phyloP scores from a whole-genome alignment of 2,888 invertebrate species.

The Callyntrura sp. region DNA sequence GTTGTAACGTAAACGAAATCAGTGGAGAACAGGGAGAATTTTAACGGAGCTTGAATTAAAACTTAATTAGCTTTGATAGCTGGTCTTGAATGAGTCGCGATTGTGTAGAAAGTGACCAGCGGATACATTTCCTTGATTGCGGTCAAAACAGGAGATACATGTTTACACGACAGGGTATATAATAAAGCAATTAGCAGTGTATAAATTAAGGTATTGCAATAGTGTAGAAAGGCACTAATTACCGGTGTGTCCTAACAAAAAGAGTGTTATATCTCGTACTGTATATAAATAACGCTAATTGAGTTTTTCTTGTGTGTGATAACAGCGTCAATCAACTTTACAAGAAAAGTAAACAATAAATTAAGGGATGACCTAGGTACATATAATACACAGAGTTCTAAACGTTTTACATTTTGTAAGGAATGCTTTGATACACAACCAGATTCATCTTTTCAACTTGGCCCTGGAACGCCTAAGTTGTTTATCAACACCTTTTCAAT shows the following conservation, averaged over 20 bases:
- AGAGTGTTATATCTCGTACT: slow-evolving; percentile 11
- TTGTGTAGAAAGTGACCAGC: neutral
- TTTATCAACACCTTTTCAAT: no score
- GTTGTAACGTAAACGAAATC: neutral
- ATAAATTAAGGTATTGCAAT: neutral
- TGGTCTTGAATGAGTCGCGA: neutral
- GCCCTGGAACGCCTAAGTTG: no score
- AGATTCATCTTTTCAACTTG: no score
- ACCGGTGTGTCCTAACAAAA: slow-evolving; percentile 19
- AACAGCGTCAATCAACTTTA: slow-evolving; percentile 30
- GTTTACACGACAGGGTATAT: neutral
- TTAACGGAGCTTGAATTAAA: slow-evolving; percentile 51
- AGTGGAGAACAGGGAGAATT: neutral
- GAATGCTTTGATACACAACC: no score
- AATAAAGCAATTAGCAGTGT: no score
- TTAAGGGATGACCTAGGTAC: neutral
- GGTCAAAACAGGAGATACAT: neutral
- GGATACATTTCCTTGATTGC: slow-evolving; percentile 58
- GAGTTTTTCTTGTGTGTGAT: slow-evolving; percentile 66
- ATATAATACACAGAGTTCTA: neutral
- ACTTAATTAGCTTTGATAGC: slow-evolving; percentile 54
- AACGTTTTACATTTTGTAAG: no score
- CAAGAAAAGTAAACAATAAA: slow-evolving; percentile 54
- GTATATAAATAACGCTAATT: slow-evolving; percentile 47
- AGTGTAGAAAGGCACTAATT: slow-evolving; percentile 35